Percentiles rank a stretch among this genome's conserved stretches.
phyloP scores from a whole-genome alignment of 2,888 invertebrate genomes.

The Drosophila cracens region DNA sequence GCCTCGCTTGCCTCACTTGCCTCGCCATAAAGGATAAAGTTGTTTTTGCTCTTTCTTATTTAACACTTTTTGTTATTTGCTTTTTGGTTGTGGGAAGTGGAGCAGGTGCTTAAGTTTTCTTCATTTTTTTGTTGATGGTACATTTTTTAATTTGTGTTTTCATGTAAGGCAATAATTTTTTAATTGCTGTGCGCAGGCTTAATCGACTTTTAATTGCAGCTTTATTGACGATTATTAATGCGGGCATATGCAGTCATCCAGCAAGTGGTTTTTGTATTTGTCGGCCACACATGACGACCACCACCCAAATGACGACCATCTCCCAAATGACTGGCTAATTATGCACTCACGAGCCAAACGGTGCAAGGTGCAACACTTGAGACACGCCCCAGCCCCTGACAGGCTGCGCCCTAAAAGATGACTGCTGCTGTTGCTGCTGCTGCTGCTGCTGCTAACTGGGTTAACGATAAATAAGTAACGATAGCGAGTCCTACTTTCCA shows the following conservation, averaged over 20 bases:
- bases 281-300: background rate
- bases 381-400: constrained; percentile 36
- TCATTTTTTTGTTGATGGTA: background rate
- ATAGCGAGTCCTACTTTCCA: constrained; percentile 73
- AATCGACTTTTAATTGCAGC: constrained; percentile 53
- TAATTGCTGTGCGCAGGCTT: constrained; percentile 52
- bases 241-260: background rate
- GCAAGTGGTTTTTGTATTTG: constrained; percentile 10
- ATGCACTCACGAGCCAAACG: constrained; percentile 22
- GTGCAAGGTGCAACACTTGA: constrained; percentile 44
- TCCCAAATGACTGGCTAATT: constrained; percentile 37
- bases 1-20: constrained; percentile 5
- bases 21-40: constrained; percentile 7
- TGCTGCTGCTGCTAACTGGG: constrained; percentile 62
- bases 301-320: background rate
- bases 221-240: constrained; percentile 16
- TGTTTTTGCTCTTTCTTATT: constrained; percentile 1
- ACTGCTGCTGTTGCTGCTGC: background rate
- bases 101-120: constrained; percentile 28
- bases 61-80: background rate
- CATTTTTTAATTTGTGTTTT: background rate
- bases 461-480: constrained; percentile 76
- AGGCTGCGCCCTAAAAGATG: constrained; percentile 46
- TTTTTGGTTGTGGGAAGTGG: constrained; percentile 16
- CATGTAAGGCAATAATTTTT: constrained; percentile 38